A percentile compares a stretch with the other conserved stretches of the same genome.
These are phyloP conservation scores for Corydoras maculifer DNA, from an alignment of 2,113 vertebrate genomes.

Conservation along the genomic window DNA sequence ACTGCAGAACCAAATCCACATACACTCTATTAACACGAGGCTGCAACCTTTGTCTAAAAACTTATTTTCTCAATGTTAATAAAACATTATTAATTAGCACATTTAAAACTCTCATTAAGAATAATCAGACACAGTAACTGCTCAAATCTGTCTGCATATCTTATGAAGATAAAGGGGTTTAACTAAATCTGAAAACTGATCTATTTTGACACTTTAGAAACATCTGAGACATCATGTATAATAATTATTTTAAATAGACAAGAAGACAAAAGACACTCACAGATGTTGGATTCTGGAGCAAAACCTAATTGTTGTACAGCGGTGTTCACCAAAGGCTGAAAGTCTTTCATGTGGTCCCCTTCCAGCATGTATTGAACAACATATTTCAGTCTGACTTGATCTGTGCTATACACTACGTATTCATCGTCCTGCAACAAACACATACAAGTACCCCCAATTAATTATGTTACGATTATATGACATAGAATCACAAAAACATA, in stretches of 20 bases:
- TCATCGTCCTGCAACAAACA: constrained; percentile 70
- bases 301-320: neutral
- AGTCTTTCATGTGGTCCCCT: constrained; percentile 62
- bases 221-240: neutral
- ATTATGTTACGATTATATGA: constrained; percentile 20
- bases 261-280: constrained; percentile 21
- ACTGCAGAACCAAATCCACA: constrained; percentile 25
- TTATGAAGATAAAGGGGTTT: too few species aligned
- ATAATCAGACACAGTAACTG: too few species aligned
- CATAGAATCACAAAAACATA: too few species aligned
- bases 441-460: neutral
- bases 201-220: too few species aligned
- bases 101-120: too few species aligned
- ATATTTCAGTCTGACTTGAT: constrained; percentile 77
- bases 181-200: neutral
- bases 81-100: too few species aligned
- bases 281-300: constrained; percentile 14
- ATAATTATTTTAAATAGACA: neutral
- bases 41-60: too few species aligned
- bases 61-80: too few species aligned
- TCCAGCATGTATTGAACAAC: constrained; percentile 68
- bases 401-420: constrained; percentile 77
- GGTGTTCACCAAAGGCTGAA: constrained; percentile 49
- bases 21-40: neutral
- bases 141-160: too few species aligned